Evolutionary conservation across 2,888 invertebrate species (phyloP).

Genomic region (Metacarcinus magister): DNA sequence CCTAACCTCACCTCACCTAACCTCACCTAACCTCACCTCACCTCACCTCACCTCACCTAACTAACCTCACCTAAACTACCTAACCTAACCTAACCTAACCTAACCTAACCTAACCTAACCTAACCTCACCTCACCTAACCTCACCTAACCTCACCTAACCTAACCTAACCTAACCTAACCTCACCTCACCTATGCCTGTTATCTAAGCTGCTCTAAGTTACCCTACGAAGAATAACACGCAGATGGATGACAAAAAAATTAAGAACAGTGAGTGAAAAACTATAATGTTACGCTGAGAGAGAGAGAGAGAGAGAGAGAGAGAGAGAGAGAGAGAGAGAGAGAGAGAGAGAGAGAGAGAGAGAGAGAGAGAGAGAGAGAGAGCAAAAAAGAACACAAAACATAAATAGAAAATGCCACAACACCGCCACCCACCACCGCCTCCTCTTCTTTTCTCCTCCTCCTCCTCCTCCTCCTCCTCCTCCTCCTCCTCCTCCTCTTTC

Average conservation of each 20-base stretch:
- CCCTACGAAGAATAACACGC: not conserved
- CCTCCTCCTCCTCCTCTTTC: not conserved
- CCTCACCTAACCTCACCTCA: too few relatives aligned
- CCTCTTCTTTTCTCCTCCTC: not conserved
- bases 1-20: too few relatives aligned
- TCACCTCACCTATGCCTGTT: too few relatives aligned
- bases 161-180: too few relatives aligned
- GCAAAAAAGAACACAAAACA: not conserved
- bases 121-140: too few relatives aligned
- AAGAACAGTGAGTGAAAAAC: too few relatives aligned
- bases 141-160: too few relatives aligned
- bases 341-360: conserved; percentile 26
- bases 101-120: too few relatives aligned
- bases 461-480: not conserved
- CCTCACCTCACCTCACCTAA: too few relatives aligned
- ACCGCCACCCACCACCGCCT: not conserved
- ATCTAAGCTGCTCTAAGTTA: not conserved
- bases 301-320: not conserved
- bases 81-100: too few relatives aligned
- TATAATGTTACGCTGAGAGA: not conserved
- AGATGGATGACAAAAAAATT: not conserved
- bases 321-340: not conserved
- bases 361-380: conserved; percentile 26
- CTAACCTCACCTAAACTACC: too few relatives aligned
- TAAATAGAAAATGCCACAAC: conserved; percentile 35